Evolutionary conservation across 2,888 invertebrate species (phyloP).

Genomic region (Scaptomyza polygonia): DNA sequence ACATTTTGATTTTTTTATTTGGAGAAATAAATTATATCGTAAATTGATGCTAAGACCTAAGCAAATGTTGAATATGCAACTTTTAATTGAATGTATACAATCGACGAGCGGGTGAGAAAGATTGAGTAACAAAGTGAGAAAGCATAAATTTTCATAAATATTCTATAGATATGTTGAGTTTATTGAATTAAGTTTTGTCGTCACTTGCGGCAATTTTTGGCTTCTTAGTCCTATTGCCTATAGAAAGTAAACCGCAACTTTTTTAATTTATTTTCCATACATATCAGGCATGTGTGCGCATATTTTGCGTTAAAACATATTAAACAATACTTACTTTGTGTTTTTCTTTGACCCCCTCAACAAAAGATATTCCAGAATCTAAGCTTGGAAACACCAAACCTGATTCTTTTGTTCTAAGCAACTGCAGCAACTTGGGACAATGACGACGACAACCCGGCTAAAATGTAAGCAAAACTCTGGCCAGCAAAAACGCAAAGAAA

Average conservation of each 20-base stretch:
- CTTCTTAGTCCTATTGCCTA: constrained; percentile 19
- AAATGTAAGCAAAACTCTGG: constrained; percentile 66
- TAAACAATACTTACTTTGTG: constrained; percentile 76
- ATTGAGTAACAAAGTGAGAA: neutral
- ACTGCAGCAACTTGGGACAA: constrained; percentile 28
- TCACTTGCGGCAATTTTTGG: constrained; percentile 18
- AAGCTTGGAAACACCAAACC: constrained; percentile 22
- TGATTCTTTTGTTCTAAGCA: constrained; percentile 71
- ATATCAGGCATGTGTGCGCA: constrained; percentile 41
- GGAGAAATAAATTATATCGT: constrained; percentile 10
- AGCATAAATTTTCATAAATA: constrained; percentile 71
- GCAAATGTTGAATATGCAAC: constrained; percentile 66
- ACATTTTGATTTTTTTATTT: constrained; percentile 59
- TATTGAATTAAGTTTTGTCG: constrained; percentile 55
- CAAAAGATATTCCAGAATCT: neutral
- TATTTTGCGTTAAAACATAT: constrained; percentile 69
- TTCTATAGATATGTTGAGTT: constrained; percentile 51
- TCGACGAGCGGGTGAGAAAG: neutral
- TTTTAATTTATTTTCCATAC: constrained; percentile 76
- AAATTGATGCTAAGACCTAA: constrained; percentile 54
- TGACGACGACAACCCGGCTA: constrained; percentile 33
- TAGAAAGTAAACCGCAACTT: constrained; percentile 64
- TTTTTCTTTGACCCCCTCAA: constrained; percentile 45
- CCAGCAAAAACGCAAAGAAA: constrained; percentile 55
- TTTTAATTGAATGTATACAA: constrained; percentile 73